Evolutionary conservation across 2,888 invertebrate species (phyloP).

Genomic region (Penaeus monodon): DNA sequence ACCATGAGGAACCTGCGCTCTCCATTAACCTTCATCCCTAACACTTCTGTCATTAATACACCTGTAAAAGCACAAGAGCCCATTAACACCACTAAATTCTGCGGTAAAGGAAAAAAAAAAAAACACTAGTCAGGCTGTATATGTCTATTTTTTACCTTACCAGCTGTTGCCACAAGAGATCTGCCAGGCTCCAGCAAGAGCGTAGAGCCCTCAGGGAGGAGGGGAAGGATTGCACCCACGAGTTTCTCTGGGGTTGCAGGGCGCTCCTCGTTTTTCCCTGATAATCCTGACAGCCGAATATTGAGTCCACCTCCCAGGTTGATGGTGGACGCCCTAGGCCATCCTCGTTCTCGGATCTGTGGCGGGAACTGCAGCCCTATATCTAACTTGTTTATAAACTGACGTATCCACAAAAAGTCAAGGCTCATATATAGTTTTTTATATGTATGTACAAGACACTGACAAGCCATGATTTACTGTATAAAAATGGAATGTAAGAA

Average conservation of each 20-base stretch:
- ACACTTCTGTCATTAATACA: slow-evolving; percentile 46
- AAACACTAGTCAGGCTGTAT: background rate
- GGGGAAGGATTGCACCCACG: slow-evolving; percentile 61
- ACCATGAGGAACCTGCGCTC: slow-evolving; percentile 37
- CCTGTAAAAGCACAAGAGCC: slow-evolving; percentile 18
- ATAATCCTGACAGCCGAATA: slow-evolving; percentile 68
- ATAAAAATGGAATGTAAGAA: no score
- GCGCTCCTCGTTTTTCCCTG: slow-evolving; percentile 64
- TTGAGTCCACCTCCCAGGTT: slow-evolving; percentile 71
- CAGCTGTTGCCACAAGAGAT: slow-evolving; percentile 69
- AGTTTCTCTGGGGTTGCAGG: slow-evolving; percentile 65
- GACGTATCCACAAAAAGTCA: no score
- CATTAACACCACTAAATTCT: no score
- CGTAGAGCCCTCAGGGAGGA: slow-evolving; percentile 66
- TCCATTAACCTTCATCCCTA: slow-evolving; percentile 47
- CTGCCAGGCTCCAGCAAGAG: slow-evolving; percentile 71
- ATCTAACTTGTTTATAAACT: no score
- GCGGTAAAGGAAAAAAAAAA: no score
- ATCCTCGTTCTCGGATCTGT: slow-evolving; percentile 63
- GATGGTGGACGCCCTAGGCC: slow-evolving; percentile 66
- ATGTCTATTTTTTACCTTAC: slow-evolving; percentile 20
- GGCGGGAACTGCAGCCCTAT: no score
- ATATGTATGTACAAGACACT: no score
- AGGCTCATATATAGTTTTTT: no score
- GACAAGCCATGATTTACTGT: no score